Evolutionary conservation across 2,888 invertebrate genomes (phyloP), one percentile per base, ranked within the genome.

Genomic region (Apodemia duryi): DNA sequence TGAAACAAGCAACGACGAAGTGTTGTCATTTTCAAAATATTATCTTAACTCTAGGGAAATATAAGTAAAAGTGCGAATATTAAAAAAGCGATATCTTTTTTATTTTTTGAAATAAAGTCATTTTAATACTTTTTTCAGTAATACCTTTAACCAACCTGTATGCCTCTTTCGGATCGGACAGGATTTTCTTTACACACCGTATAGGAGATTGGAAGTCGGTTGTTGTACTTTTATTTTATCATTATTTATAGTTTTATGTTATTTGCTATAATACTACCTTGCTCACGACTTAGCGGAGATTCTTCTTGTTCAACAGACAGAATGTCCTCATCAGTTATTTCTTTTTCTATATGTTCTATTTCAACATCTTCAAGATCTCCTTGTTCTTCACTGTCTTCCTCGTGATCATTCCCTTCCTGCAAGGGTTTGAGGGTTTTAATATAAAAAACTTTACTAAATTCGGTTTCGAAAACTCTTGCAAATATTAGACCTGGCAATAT

Each of bases 321-420:
- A 2, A 82, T 83, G 61, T 81, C 83, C n/a, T 84, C 84, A 51
- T 90, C 88, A 21, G 82, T 80, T 11, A 82, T 72, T 69, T 89
- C 90, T 35, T 77, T 77, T 68, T 88, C 89, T 54, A 89, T 81
- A 52, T 85, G 90, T 70, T 93, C 93, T 65, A 92, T 83, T 76
- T 87, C 88, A 57, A 84, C 82, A 54, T 79, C 84, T 62, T 80
- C 77, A 49, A 82, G 83, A 21, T 85, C 84, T 63, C 86, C 85
- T 28, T 84, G 78, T 49, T 83, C 79, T n/a, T 78, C 74, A 62
- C 79, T 72, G 29, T 77, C 74, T 63, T 76, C 71, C 65, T 71
- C 70, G 63, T 69, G 63, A 43, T 82, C 77, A 6, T 83, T 83
- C 51, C 86, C 83, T 65, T 85, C 84, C 75, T 86, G 72, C 62